Evolutionary conservation across 2,113 vertebrate genomes (phyloP).

Genomic region (Ameiurus melas): DNA sequence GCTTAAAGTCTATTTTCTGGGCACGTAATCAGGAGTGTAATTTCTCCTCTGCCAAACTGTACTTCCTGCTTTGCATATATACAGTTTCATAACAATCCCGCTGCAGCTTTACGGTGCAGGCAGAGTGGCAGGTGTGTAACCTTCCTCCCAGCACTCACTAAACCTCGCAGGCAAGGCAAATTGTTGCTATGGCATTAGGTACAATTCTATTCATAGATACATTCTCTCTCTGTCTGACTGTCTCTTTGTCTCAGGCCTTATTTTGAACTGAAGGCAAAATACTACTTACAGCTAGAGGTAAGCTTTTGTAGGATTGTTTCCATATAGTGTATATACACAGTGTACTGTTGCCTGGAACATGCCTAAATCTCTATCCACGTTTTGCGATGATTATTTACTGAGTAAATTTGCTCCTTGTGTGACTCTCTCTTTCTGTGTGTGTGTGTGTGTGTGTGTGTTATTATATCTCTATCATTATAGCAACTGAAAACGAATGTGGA

Average conservation of each 20-base stretch:
- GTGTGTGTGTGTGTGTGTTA: not conserved
- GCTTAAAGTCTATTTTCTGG: not conserved
- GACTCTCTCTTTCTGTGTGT: not conserved
- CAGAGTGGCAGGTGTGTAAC: not conserved
- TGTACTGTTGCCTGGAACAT: not conserved
- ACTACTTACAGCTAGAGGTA: conserved; percentile 95
- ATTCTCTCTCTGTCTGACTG: conserved; percentile 36
- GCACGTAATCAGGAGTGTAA: not conserved
- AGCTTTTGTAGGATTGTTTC: not conserved
- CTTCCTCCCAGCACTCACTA: not conserved
- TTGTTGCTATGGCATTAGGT: conserved; percentile 66
- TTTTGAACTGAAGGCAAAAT: conserved; percentile 96
- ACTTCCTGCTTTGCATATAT: not conserved
- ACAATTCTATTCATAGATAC: conserved; percentile 55
- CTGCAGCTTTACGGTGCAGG: not conserved
- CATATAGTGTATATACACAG: not conserved
- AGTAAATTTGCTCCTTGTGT: not conserved
- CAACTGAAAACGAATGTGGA: conserved; percentile 94
- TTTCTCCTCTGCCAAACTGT: conserved; percentile 1
- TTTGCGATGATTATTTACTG: not conserved
- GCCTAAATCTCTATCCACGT: not conserved
- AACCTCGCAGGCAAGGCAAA: conserved; percentile 19
- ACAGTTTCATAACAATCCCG: not conserved
- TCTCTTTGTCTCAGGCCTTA: conserved; percentile 80
- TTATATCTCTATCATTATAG: conserved; percentile 61